Conservation (phyloP, 2,888 invertebrate genomes). For the Timema podura region DNA sequence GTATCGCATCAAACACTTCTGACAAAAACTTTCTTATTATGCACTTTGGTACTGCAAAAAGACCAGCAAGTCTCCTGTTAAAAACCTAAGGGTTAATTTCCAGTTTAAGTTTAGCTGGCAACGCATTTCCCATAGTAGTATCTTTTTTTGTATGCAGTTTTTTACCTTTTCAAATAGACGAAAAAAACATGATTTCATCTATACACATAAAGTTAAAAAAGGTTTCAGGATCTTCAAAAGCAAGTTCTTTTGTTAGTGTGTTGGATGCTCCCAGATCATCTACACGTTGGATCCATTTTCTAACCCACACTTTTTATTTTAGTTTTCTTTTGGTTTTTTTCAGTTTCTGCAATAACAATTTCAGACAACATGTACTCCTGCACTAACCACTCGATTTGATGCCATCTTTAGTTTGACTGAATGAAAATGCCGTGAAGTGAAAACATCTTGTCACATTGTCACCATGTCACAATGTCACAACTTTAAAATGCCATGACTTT, state of each 20-base stretch:
- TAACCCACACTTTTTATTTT: neutral
- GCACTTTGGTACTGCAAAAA: neutral
- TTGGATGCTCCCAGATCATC: neutral
- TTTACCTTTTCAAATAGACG: neutral
- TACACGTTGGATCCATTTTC: neutral
- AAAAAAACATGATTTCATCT: slow-evolving; percentile 7
- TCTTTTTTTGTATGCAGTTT: neutral
- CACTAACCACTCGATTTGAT: too few species aligned
- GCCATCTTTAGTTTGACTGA: too few species aligned
- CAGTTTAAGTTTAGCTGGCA: slow-evolving; percentile 2
- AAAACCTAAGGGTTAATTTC: slow-evolving; percentile 6
- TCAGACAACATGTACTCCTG: too few species aligned
- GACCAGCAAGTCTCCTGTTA: neutral
- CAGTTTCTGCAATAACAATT: too few species aligned
- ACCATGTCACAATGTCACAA: too few species aligned
- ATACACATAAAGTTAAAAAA: neutral
- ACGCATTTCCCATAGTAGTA: neutral
- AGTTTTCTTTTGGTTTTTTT: neutral
- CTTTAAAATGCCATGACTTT: too few species aligned
- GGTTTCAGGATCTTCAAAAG: neutral
- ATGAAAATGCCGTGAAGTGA: too few species aligned
- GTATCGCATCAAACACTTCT: neutral
- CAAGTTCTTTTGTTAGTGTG: slow-evolving; percentile 2
- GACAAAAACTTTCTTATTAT: neutral
- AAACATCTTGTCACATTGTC: too few species aligned